Conservation (phyloP, 2,888 invertebrate genomes). For the Drosophila testacea region DNA sequence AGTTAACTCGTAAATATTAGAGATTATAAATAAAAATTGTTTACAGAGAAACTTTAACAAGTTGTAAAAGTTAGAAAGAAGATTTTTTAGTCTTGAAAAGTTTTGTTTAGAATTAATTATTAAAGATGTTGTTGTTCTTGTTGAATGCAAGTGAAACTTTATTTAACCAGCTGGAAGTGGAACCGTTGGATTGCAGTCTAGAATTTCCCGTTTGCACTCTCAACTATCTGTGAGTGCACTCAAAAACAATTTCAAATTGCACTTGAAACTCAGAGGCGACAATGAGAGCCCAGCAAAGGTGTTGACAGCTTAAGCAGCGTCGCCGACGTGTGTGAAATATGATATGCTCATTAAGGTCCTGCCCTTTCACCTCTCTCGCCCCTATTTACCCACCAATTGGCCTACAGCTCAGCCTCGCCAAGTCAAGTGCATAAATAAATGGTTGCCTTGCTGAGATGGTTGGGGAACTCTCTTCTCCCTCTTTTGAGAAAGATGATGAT, state of each 20-base stretch:
- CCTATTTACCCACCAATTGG: conserved; percentile 22
- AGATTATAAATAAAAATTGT: neutral
- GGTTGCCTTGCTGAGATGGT: conserved; percentile 35
- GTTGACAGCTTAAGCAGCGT: conserved; percentile 58
- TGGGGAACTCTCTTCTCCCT: conserved; percentile 9
- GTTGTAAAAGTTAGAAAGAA: neutral
- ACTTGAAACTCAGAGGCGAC: conserved; percentile 37
- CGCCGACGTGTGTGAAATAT: conserved; percentile 67
- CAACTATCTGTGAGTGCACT: conserved; percentile 45
- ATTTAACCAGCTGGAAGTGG: conserved; percentile 1
- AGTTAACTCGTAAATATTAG: conserved; percentile 8
- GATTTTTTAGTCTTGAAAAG: conserved; percentile 5
- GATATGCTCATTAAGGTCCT: conserved; percentile 68
- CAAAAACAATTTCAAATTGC: conserved; percentile 53
- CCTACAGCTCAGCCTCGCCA: conserved; percentile 30
- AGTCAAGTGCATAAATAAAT: conserved; percentile 78
- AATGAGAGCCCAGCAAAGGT: conserved; percentile 27
- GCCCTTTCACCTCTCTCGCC: conserved; percentile 25
- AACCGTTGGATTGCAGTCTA: neutral
- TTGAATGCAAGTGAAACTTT: conserved; percentile 13
- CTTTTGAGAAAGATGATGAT: conserved; percentile 42
- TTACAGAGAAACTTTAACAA: neutral
- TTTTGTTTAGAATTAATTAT: conserved; percentile 42
- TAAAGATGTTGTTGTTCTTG: conserved; percentile 6
- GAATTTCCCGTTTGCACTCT: conserved; percentile 1